Evolutionary conservation across 1,140 invertebrate species (phyloP), one percentile per base, ranked within the genome.

Genomic region (Hirudo medicinalis): DNA sequence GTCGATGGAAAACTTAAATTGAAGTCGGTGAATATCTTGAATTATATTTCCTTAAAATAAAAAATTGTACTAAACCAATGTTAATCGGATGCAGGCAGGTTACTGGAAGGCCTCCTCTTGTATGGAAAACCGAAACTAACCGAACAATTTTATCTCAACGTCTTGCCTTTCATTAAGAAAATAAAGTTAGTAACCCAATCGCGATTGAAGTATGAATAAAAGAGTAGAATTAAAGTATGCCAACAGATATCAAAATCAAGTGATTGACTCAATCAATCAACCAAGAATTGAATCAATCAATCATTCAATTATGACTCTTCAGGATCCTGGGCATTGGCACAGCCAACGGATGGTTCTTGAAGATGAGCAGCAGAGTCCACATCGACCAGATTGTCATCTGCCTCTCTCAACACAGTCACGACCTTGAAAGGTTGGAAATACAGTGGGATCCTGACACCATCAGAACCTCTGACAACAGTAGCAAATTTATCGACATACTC

Each of bases 381-480:
- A 92, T 98, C 63, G 97, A 99, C 85, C 90, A 98, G 82, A 83
- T 99, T 68, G 94, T 99, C 87, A 95, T 99, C 78, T 91, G 90
- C 57, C 96, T 99, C 69, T 94, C 96, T 0, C 92, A 91, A 75
- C 91, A 92, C 79, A 97, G 92, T 78, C 87, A 88, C 0, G 87
- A 88, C 73, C 79, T 99, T 74, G 91, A 96, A 80, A 85, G 96
- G 2, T 81, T 99, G 36, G 97, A 99, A 80, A 84, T 99, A 25
- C 84, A 93, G 76, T 99, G 97, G 97, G 97, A 99, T 81, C 93
- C 95, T 0, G 94, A 96, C 75, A 98, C 97, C 77, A 85, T 99
- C 9, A 86, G 97, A 67, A 99, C 97, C 83, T 97, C 94, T 36
- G 96, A 99, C 81, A 99, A 99, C 82, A 97, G 94, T 79, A 95